phyloP scores from a whole-genome alignment of 2,888 invertebrate genomes.

The Macrophya annulata region DNA sequence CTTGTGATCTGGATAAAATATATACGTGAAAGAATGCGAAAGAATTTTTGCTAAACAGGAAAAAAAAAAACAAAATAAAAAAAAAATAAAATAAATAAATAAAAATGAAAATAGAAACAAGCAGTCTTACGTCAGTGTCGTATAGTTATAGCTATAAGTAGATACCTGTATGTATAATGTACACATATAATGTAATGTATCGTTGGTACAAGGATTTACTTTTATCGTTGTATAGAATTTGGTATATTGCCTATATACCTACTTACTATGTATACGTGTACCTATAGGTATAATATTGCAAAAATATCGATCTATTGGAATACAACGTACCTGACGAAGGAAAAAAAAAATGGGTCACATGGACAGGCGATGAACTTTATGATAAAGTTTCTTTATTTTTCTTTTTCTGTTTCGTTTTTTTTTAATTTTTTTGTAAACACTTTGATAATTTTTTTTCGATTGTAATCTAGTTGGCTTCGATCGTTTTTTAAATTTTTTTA shows the following conservation, averaged over 20 bases:
- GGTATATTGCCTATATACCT: neutral
- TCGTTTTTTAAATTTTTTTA: too few relatives aligned
- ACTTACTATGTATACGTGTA: neutral
- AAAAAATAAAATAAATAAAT: too few relatives aligned
- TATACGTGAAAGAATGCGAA: neutral
- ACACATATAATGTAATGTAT: neutral
- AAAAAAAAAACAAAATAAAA: neutral
- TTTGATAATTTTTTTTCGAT: too few relatives aligned
- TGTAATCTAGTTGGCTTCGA: too few relatives aligned
- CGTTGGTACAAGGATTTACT: constrained; percentile 26
- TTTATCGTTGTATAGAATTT: constrained; percentile 1
- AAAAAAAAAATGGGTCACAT: neutral
- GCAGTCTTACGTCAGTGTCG: neutral
- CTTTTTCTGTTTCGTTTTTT: too few relatives aligned
- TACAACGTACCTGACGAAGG: neutral
- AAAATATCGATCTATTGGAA: neutral
- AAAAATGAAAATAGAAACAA: neutral
- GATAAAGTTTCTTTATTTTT: too few relatives aligned
- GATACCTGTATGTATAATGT: neutral
- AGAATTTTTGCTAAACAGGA: constrained; percentile 1
- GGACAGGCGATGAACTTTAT: too few relatives aligned
- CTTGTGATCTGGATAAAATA: constrained; percentile 15
- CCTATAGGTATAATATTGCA: neutral
- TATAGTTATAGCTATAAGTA: neutral
- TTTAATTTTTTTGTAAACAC: too few relatives aligned